Base-by-base conservation (phyloP, 2,888 invertebrate species). In the Drosophila parthenogenetica region DNA sequence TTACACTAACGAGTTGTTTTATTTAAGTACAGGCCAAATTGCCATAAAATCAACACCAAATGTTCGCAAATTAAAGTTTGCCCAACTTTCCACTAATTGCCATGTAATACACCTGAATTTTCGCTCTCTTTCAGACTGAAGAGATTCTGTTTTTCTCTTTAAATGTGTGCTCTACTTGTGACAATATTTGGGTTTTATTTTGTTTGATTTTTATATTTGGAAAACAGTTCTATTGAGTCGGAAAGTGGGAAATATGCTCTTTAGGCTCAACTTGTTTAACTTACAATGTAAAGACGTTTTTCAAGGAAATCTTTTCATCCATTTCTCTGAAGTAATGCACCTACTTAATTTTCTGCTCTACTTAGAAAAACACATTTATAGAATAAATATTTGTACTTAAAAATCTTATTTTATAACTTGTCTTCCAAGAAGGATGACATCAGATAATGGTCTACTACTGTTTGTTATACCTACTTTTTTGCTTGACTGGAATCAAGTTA, bases 1-100 rank as follows among this genome's bases (percentile, higher is more conserved):
- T 76, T 74, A 59, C 88, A 70, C 88, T 82, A 88, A 86, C 89
- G 83, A 88, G 79, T 88, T 89, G 80, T 81, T 89, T 84, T 72
- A 89, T 79, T 85, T 89, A 72, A 74, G 60, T 58, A 65, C 63
- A 58, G 50, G 62, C 46, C 46, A 63, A 74, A 73, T 67, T 78
- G 60, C 58, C 64, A 73, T 50, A 67, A 79, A 77, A 76, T 75
- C 67, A 79, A 76, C 77, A 55, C 32, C 45, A 54, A 54, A 43
- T 14, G 43, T 13, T 13, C 29, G 39, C 42, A 54, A 54, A 54
- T 54, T 54, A 54, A 54, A 54, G 54, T 43, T 54, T 14, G 54
- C 10, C n/a, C 32, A 32, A 42, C 32, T 19, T 54, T 19, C 32
- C 43, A 42, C 54, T 54, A 54, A 54, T 54, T 54, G 54, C 43